Base-by-base conservation (phyloP, 2,888 invertebrate species). In the Dermolepida albohirtum region DNA sequence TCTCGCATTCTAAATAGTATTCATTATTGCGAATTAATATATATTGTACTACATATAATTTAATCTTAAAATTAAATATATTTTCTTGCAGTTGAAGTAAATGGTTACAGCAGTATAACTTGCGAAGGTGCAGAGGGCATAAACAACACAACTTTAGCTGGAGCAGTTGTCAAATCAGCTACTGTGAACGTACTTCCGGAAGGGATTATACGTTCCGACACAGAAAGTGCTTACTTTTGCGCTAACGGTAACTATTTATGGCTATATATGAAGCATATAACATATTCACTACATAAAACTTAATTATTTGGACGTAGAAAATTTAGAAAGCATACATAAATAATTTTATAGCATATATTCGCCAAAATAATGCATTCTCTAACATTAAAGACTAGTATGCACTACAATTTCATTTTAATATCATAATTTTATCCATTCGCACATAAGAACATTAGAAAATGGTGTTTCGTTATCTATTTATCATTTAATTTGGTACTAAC, bases 171-270 rank as follows among this genome's bases (percentile, higher is more conserved):
- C 68, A 83, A 88, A 50, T 88, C 89, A 0, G 88, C 87, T 1
- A 87, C 87, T 59, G 86, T 89, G 39, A 79, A 86, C 55, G 89
- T 89, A 2, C 84, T 87, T 10, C 88, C 89, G 0, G 90, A 90
- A 78, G 90, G 89, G 10, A 81, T 89, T 0, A 86, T 88, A 44
- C 84, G 86, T 69, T 88, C 87, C n/a, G 89, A 89, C 73, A 89
- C 89, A 0, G 89, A 90, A 78, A 89, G 89, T 74, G 89, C 89
- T 8, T 90, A 90, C 78, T 90, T 90, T 79, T 90, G 90, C 78
- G 89, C 90, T 6, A 90, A 90, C 75, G 89, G 90, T 89, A 77
- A 67, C 27, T 22, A 1, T 5, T 14, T 11, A n/a, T n/a, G n/a
- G n/a, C n/a, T n/a, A n/a, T n/a, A 16, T 47, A 14, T 47, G 41